Evolutionary conservation across 2,888 invertebrate species (phyloP), one percentile per base, ranked within the genome.

Genomic region (Nezara viridula): DNA sequence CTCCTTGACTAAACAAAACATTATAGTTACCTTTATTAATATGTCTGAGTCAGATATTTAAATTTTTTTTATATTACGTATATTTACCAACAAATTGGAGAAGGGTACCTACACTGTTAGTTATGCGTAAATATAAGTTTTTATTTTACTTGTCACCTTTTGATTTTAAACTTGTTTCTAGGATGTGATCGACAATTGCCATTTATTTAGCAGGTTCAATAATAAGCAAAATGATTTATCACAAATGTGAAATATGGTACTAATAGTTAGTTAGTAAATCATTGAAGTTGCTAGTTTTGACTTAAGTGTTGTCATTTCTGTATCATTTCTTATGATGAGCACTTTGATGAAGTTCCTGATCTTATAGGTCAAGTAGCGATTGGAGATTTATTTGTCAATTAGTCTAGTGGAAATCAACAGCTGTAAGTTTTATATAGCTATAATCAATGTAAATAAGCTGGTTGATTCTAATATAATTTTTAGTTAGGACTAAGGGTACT

Each of bases 381-480:
- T 60, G 27, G 6, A 2, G 10, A 14, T 27, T 27, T 27, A 6
- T 60, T 60, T 60, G 16, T 27, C n/a, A n/a, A 2, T n/a, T 55
- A 2, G n/a, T 3, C 77, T 85, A 49, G 89, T 89, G 24, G 90
- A 90, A 5, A 88, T 86, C 4, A 90, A 91, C 81, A 16, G 85
- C 12, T 24, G 44, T 37, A 6, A n/a, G 3, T 6, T 47, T 47
- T 52, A 86, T 52, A 47, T 12, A 49, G n/a, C 7, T 47, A 40
- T 66, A 37, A 88, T 60, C n/a, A n/a, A n/a, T n/a, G n/a, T n/a
- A n/a, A n/a, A n/a, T n/a, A n/a, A n/a, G n/a, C n/a, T n/a, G n/a
- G n/a, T n/a, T n/a, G n/a, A n/a, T n/a, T n/a, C n/a, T n/a, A n/a
- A n/a, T n/a, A n/a, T n/a, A n/a, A n/a, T n/a, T n/a, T n/a, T n/a